Conservation (phyloP, 2,113 vertebrate genomes). For the Myotis lucifugus region DNA sequence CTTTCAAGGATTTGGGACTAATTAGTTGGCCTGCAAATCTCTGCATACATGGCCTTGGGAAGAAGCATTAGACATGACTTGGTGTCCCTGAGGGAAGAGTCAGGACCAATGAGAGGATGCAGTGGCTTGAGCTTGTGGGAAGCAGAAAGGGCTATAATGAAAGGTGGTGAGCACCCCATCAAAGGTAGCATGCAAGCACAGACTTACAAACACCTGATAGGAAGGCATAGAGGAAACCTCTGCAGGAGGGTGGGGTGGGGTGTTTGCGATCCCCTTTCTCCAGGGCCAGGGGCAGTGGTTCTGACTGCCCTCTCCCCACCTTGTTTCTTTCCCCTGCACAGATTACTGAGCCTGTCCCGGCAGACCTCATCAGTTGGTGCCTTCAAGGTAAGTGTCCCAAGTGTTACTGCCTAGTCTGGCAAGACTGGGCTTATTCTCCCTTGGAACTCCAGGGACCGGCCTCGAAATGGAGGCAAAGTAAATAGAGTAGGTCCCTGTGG, state of each 20-base stretch:
- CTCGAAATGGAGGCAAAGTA: not conserved
- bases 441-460: too few species aligned
- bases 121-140: not conserved
- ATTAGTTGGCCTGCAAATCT: not conserved
- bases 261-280: not conserved
- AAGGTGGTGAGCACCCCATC: not conserved
- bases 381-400: conserved; percentile 45
- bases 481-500: not conserved
- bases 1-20: not conserved
- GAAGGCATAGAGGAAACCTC: not conserved
- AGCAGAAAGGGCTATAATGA: not conserved
- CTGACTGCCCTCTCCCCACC: not conserved
- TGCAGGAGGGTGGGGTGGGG: not conserved
- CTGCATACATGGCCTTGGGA: not conserved
- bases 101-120: not conserved
- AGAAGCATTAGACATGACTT: not conserved
- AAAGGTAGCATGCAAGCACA: not conserved
- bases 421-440: not conserved
- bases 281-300: not conserved
- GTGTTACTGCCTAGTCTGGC: not conserved
- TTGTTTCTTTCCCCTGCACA: not conserved
- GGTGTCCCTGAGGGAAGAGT: not conserved
- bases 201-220: not conserved
- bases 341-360: conserved; percentile 29
- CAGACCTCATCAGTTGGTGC: conserved; percentile 36